Conservation (phyloP, 1,140 invertebrate genomes). For the Brachionus sp. region DNA sequence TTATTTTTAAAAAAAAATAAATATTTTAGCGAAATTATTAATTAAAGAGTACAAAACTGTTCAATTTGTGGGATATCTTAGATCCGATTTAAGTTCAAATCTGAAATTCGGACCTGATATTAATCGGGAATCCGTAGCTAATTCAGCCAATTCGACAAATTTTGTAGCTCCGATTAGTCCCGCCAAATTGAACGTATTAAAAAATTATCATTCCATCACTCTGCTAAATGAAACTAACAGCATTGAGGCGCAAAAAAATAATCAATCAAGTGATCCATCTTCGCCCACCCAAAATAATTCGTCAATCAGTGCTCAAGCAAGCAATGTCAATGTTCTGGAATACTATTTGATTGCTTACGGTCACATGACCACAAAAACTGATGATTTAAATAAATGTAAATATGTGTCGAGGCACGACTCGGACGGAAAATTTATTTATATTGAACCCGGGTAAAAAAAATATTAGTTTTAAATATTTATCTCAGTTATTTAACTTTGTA, state of each 20-base stretch:
- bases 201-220: conserved; percentile 36
- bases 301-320: background rate
- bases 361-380: background rate
- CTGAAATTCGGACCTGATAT: background rate
- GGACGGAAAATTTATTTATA: conserved; percentile 35
- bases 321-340: background rate
- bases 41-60: conserved; percentile 22
- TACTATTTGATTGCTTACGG: conserved; percentile 44
- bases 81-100: conserved; percentile 40
- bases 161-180: background rate
- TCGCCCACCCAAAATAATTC: background rate
- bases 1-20: background rate
- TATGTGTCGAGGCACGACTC: background rate
- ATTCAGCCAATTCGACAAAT: background rate
- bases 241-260: background rate
- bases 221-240: background rate
- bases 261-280: background rate
- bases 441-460: conserved; percentile 7
- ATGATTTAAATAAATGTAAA: background rate
- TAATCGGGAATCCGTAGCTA: background rate
- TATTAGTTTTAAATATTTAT: background rate
- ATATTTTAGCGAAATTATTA: background rate
- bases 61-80: conserved; percentile 39
- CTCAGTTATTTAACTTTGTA: background rate
- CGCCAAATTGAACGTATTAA: background rate